phyloP scores from a whole-genome alignment of 2,113 vertebrate genomes.

The Lampris megalopsis region DNA sequence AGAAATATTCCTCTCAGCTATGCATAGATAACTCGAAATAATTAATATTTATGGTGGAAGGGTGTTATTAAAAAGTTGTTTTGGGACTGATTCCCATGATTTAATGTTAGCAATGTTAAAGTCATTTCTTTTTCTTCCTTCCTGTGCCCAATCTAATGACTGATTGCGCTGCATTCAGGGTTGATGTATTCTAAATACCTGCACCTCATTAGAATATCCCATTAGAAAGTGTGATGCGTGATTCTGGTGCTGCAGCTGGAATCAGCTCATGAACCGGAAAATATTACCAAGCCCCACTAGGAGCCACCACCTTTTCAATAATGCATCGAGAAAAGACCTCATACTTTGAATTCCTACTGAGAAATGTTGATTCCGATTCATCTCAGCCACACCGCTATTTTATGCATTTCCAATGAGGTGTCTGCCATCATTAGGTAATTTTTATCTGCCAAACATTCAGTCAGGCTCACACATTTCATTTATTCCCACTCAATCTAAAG shows the following conservation, averaged over 20 bases:
- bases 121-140: conserved; percentile 9
- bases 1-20: conserved; percentile 40
- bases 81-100: conserved; percentile 37
- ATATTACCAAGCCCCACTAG: conserved; percentile 11
- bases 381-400: conserved; percentile 6
- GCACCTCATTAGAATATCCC: conserved; percentile 50
- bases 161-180: conserved; percentile 31
- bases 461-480: conserved; percentile 4
- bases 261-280: conserved; percentile 24
- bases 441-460: conserved; percentile 19
- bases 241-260: conserved; percentile 19
- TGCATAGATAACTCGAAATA: conserved; percentile 51
- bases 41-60: conserved; percentile 45
- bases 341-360: conserved; percentile 37
- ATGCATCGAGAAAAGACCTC: conserved; percentile 33
- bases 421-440: neutral
- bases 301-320: conserved; percentile 43
- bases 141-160: conserved; percentile 41
- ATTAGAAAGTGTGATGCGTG: conserved; percentile 33
- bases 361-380: conserved; percentile 21
- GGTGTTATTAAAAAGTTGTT: conserved; percentile 41
- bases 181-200: conserved; percentile 49
- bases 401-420: conserved; percentile 10
- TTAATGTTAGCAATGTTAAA: conserved; percentile 38
- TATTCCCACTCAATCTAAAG: neutral